Percentiles rank a stretch among this genome's conserved stretches.
phyloP scores from a whole-genome alignment of 2,888 invertebrate species.

The Belgica antarctica region DNA sequence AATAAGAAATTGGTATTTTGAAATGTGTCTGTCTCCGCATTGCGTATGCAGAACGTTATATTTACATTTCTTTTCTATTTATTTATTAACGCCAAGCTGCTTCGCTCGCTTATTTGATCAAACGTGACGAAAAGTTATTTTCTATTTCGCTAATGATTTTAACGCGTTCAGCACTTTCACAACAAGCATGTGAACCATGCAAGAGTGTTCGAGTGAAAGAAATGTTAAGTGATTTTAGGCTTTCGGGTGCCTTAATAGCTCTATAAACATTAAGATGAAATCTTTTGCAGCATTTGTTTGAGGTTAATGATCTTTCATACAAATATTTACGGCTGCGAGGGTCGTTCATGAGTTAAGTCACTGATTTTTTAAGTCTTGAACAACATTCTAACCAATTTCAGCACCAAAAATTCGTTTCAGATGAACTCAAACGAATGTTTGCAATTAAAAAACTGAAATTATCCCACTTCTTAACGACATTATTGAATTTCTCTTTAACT shows the following conservation, averaged over 20 bases:
- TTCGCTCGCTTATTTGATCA: neutral
- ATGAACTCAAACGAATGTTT: too few relatives aligned
- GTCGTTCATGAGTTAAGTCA: too few relatives aligned
- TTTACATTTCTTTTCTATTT: neutral
- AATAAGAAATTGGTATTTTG: neutral
- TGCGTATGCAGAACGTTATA: constrained; percentile 9
- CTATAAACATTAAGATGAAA: constrained; percentile 1
- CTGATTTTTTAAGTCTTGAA: too few relatives aligned
- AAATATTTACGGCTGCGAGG: too few relatives aligned
- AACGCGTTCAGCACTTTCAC: constrained; percentile 1
- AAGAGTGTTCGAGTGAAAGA: neutral
- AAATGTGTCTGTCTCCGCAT: neutral
- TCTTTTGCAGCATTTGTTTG: neutral
- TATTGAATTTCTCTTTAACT: too few relatives aligned
- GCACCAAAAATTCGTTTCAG: too few relatives aligned
- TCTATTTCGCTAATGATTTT: neutral
- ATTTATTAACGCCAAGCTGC: neutral
- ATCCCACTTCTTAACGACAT: too few relatives aligned
- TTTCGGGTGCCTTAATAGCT: neutral
- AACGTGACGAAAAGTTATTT: constrained; percentile 1
- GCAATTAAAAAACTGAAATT: too few relatives aligned
- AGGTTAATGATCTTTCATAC: constrained; percentile 6
- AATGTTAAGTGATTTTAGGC: neutral
- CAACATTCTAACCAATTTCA: too few relatives aligned
- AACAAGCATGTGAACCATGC: neutral